These are phyloP conservation scores for Tachysurus vachellii DNA, from an alignment of 2,113 vertebrate species.

Conservation along the genomic window DNA sequence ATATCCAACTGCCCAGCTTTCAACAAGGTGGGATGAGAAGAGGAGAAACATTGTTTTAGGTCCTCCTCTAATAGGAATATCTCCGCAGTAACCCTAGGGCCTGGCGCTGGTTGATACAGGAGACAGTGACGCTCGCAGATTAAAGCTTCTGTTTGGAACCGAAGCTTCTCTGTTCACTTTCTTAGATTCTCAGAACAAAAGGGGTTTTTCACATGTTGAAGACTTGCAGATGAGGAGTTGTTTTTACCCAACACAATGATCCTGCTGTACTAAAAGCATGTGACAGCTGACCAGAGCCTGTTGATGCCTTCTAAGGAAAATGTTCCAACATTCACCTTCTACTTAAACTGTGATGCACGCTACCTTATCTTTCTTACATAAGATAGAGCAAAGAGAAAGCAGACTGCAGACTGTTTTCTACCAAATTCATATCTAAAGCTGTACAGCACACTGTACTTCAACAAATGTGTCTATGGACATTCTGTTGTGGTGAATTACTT, in stretches of 20 bases:
- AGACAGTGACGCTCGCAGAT: conserved; percentile 6
- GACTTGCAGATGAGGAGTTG: conserved; percentile 10
- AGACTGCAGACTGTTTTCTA: neutral
- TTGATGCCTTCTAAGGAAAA: conserved; percentile 8
- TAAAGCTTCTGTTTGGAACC: conserved; percentile 1
- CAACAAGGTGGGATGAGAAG: conserved; percentile 23
- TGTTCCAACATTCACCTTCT: neutral
- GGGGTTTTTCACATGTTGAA: conserved; percentile 40
- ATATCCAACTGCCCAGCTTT: conserved; percentile 33
- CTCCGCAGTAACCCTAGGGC: conserved; percentile 27
- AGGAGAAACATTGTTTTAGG: conserved; percentile 26
- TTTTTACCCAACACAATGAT: conserved; percentile 24
- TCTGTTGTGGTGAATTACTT: neutral
- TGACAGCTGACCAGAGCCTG: conserved; percentile 14
- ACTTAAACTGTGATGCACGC: conserved; percentile 5
- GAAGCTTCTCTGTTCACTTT: conserved; percentile 18
- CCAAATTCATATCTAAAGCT: neutral
- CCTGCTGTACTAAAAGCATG: conserved; percentile 37
- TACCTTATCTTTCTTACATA: neutral
- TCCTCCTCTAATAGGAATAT: conserved; percentile 35
- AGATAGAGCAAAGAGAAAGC: neutral
- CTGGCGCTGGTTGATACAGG: conserved; percentile 7
- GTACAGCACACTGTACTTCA: neutral
- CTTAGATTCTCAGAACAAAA: conserved; percentile 15
- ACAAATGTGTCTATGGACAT: neutral